A percentile compares a stretch with the other conserved stretches of the same genome.
These are phyloP conservation scores for Parascotia fuliginaria DNA, from an alignment of 2,888 invertebrate genomes.

Conservation along the genomic window DNA sequence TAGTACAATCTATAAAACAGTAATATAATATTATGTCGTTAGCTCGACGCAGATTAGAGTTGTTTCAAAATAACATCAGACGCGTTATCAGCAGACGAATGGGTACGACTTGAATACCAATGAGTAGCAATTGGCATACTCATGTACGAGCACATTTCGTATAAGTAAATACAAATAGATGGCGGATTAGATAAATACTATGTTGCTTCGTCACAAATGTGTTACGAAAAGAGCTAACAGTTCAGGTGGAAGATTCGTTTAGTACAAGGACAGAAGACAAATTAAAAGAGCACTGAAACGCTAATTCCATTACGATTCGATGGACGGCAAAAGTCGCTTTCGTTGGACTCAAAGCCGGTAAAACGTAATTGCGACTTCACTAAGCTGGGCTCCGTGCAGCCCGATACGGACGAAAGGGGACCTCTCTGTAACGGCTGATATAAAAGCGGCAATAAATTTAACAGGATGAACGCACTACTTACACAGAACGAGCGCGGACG, in stretches of 20 bases:
- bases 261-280: constrained; percentile 75
- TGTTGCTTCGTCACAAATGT: constrained; percentile 32
- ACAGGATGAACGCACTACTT: constrained; percentile 86
- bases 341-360: constrained; percentile 82
- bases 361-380: constrained; percentile 85
- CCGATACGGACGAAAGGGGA: constrained; percentile 83
- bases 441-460: constrained; percentile 86
- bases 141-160: constrained; percentile 18
- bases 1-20: constrained; percentile 3
- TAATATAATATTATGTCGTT: constrained; percentile 35
- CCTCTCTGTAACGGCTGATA: constrained; percentile 83
- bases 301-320: constrained; percentile 85
- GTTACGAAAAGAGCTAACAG: constrained; percentile 47
- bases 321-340: constrained; percentile 83
- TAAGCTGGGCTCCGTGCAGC: constrained; percentile 81
- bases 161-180: constrained; percentile 29
- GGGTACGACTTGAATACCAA: constrained; percentile 38
- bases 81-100: constrained; percentile 41
- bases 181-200: constrained; percentile 29
- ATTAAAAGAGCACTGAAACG: constrained; percentile 83
- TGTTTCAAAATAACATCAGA: constrained; percentile 41
- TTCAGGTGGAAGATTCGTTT: constrained; percentile 69
- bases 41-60: constrained; percentile 32
- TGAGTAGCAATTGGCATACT: constrained; percentile 29
- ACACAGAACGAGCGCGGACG: constrained; percentile 78